A percentile compares a stretch with the other conserved stretches of the same genome.
These are phyloP conservation scores for Agrochola litura DNA, from an alignment of 2,888 invertebrate genomes.

Conservation along the genomic window DNA sequence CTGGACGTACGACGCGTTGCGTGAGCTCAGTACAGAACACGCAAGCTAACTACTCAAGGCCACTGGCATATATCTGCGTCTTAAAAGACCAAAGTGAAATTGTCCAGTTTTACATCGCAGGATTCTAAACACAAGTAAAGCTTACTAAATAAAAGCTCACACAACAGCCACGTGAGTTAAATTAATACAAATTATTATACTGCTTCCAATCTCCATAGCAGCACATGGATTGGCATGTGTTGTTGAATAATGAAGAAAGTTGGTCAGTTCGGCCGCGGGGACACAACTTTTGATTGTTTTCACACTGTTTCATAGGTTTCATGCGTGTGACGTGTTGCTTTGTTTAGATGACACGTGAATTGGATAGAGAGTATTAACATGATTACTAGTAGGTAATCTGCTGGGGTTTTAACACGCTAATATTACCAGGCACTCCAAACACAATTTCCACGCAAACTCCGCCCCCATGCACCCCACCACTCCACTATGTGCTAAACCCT, in stretches of 20 bases:
- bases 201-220: neutral
- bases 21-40: too few relatives aligned
- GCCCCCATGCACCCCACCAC: too few relatives aligned
- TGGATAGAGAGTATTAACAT: neutral
- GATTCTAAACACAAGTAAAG: too few relatives aligned
- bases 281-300: conserved; percentile 49
- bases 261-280: conserved; percentile 12
- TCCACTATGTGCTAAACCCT: too few relatives aligned
- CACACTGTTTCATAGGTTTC: conserved; percentile 27
- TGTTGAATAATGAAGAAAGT: conserved; percentile 18
- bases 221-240: conserved; percentile 15
- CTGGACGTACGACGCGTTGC: too few relatives aligned
- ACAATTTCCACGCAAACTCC: too few relatives aligned
- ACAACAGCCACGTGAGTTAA: neutral
- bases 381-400: too few relatives aligned
- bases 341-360: conserved; percentile 8
- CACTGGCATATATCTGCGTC: too few relatives aligned
- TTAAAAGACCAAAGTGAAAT: too few relatives aligned
- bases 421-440: too few relatives aligned
- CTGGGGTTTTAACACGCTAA: neutral
- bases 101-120: too few relatives aligned
- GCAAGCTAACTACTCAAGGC: too few relatives aligned
- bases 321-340: neutral
- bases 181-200: neutral
- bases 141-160: neutral